A percentile compares a stretch with the other conserved stretches of the same genome.
Evolutionary conservation across 1,140 invertebrate genomes (phyloP).

Genomic region (Spodoptera frugiperda): DNA sequence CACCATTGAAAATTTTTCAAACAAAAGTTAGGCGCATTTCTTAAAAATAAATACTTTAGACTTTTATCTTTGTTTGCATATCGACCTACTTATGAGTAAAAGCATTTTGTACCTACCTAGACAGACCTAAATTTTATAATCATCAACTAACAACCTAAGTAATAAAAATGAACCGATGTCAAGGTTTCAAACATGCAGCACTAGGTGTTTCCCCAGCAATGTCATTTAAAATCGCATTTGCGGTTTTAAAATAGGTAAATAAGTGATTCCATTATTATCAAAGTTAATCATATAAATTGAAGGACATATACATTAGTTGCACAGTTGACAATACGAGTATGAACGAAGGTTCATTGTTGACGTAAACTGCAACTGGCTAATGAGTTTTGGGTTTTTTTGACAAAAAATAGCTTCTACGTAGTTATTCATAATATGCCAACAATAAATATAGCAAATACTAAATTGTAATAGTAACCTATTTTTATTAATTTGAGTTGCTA

Average conservation of each 20-base stretch:
- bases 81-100: too few relatives aligned
- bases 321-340: background rate
- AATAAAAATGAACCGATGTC: slow-evolving; percentile 7
- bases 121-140: background rate
- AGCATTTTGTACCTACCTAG: background rate
- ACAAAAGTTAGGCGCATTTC: too few relatives aligned
- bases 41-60: too few relatives aligned
- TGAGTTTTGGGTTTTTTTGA: background rate
- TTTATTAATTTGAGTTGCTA: too few relatives aligned
- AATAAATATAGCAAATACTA: too few relatives aligned
- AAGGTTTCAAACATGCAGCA: background rate
- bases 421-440: too few relatives aligned
- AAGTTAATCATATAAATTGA: slow-evolving; percentile 26
- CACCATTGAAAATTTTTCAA: too few relatives aligned
- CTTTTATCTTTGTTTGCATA: too few relatives aligned
- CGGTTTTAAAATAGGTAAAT: slow-evolving; percentile 24
- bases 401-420: background rate
- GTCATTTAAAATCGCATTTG: slow-evolving; percentile 32
- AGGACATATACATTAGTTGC: slow-evolving; percentile 19
- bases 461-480: too few relatives aligned
- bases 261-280: background rate
- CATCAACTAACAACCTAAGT: background rate
- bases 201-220: slow-evolving; percentile 16
- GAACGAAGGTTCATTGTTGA: too few relatives aligned
- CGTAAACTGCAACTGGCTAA: too few relatives aligned